Evolutionary conservation across 2,797 vertebrate species (phyloP).

Genomic region (Urocyon cinereoargenteus): DNA sequence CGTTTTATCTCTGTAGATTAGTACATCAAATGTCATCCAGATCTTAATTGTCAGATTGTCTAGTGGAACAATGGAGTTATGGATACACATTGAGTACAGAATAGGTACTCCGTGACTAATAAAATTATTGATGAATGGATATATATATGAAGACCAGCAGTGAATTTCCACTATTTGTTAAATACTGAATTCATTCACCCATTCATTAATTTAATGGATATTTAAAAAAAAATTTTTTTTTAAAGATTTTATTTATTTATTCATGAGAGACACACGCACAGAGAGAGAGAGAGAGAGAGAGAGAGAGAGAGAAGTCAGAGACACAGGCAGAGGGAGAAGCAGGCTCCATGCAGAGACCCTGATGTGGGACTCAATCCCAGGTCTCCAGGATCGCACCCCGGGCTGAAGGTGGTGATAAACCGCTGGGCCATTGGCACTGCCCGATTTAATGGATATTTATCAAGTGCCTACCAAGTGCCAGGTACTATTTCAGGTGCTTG

Average conservation of each 20-base stretch:
- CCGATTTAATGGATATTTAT: constrained; percentile 30
- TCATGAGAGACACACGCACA: too few species aligned
- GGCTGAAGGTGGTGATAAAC: too few species aligned
- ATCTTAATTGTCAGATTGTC: constrained; percentile 7
- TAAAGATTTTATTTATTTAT: too few species aligned
- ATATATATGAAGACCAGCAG: not conserved
- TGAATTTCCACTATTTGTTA: not conserved
- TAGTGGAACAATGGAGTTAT: not conserved
- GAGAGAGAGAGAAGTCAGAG: too few species aligned
- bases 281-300: too few species aligned
- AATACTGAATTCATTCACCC: not conserved
- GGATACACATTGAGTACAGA: not conserved
- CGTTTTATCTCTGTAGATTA: not conserved
- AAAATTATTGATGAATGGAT: not conserved
- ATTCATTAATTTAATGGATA: not conserved
- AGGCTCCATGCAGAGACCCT: too few species aligned
- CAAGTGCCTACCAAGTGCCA: not conserved
- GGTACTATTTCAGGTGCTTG: not conserved
- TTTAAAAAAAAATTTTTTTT: not conserved
- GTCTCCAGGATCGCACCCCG: too few species aligned
- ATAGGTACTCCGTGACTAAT: not conserved
- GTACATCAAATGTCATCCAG: not conserved
- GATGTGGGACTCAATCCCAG: too few species aligned
- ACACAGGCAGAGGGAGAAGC: too few species aligned
- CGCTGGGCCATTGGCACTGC: too few species aligned